Evolutionary conservation across 2,113 vertebrate species (phyloP).

Genomic region (Vidua macroura): DNA sequence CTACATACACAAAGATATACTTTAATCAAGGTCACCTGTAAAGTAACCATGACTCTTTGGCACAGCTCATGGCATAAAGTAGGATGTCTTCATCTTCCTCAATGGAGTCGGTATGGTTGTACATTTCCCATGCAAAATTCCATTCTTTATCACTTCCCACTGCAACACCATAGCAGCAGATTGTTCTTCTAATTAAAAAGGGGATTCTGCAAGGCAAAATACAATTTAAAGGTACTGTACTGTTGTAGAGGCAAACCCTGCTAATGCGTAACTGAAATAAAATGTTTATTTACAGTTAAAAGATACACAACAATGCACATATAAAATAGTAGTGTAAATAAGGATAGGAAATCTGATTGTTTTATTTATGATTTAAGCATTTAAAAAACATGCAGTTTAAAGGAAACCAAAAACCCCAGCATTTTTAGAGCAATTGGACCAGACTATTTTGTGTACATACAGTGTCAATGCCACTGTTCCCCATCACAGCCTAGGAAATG

Average conservation of each 20-base stretch:
- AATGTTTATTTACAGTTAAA: not conserved
- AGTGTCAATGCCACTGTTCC: not conserved
- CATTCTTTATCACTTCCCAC: slow-evolving; percentile 76
- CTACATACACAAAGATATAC: not conserved
- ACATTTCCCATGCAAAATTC: slow-evolving; percentile 74
- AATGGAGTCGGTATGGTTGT: not conserved
- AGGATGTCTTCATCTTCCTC: not conserved
- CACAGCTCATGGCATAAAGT: slow-evolving; percentile 70
- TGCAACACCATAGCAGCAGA: slow-evolving; percentile 75
- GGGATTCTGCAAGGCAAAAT: slow-evolving; percentile 73
- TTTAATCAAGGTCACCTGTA: slow-evolving; percentile 68
- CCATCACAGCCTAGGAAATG: not conserved
- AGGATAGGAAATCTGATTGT: not conserved
- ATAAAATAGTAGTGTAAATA: not conserved
- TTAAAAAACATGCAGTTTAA: not conserved
- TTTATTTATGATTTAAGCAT: not conserved
- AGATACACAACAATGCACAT: not conserved
- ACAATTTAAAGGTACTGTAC: not conserved
- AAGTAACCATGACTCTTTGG: slow-evolving; percentile 76
- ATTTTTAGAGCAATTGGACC: not conserved
- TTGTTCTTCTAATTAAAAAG: slow-evolving; percentile 41
- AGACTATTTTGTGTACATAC: not conserved
- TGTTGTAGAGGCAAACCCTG: not conserved
- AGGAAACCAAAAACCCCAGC: not conserved
- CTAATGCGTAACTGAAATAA: not conserved